These are phyloP conservation scores for Odontothrips loti DNA, from an alignment of 2,888 invertebrate genomes.

Conservation along the genomic window DNA sequence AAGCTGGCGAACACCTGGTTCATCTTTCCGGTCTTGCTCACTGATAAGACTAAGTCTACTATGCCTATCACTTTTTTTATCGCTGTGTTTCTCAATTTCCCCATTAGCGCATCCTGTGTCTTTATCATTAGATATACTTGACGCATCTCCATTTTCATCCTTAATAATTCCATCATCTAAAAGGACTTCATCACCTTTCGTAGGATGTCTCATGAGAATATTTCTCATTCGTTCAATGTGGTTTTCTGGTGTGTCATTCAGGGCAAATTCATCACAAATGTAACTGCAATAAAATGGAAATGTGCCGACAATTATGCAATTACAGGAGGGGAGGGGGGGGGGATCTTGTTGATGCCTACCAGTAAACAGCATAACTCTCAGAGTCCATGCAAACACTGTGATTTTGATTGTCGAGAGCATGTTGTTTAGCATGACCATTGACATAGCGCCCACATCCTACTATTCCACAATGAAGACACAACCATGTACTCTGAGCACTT, in stretches of 20 bases:
- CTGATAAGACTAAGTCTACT: slow-evolving; percentile 32
- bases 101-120: neutral
- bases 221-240: slow-evolving; percentile 55
- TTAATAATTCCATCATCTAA: neutral
- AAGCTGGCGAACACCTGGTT: slow-evolving; percentile 55
- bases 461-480: slow-evolving; percentile 70
- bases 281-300: slow-evolving; percentile 55
- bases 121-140: neutral
- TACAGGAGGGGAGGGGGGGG: neutral
- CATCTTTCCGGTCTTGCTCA: slow-evolving; percentile 38
- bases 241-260: slow-evolving; percentile 61
- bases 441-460: slow-evolving; percentile 74
- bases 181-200: slow-evolving; percentile 25
- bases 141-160: neutral
- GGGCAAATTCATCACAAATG: slow-evolving; percentile 73
- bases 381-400: slow-evolving; percentile 76
- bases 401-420: slow-evolving; percentile 57
- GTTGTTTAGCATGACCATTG: slow-evolving; percentile 69
- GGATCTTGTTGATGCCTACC: slow-evolving; percentile 51
- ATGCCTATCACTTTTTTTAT: slow-evolving; percentile 10
- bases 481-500: slow-evolving; percentile 65
- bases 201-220: slow-evolving; percentile 35
- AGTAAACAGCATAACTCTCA: slow-evolving; percentile 67
- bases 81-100: slow-evolving; percentile 9
- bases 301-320: neutral